A percentile compares a stretch with the other conserved stretches of the same genome.
Evolutionary conservation across 2,888 invertebrate species (phyloP).

Genomic region (Agrotis ipsilon): DNA sequence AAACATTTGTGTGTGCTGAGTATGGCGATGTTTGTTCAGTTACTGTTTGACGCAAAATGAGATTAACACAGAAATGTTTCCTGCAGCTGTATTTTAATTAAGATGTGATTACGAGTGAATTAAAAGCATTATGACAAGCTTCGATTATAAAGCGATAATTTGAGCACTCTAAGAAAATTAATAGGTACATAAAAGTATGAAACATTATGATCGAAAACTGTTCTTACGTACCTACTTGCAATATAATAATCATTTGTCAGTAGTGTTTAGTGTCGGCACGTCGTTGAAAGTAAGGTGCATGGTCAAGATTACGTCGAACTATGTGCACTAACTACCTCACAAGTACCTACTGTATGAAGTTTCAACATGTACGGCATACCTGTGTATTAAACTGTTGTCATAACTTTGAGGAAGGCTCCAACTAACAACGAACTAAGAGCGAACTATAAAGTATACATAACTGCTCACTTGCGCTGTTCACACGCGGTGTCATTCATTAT

Average conservation of each 20-base stretch:
- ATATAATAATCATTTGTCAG: no score
- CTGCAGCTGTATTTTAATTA: not conserved
- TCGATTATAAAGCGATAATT: not conserved
- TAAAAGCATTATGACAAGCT: not conserved
- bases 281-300: conserved; percentile 2
- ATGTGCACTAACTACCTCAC: conserved; percentile 8
- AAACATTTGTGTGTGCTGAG: conserved; percentile 5
- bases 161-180: not conserved
- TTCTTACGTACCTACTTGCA: no score
- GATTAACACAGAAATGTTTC: no score
- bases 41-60: not conserved
- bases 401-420: conserved; percentile 4
- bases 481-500: conserved; percentile 3
- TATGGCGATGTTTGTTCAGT: conserved; percentile 1
- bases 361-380: not conserved
- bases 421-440: not conserved
- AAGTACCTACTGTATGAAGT: not conserved
- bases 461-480: not conserved
- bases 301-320: not conserved
- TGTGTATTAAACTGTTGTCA: conserved; percentile 8
- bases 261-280: not conserved
- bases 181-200: no score
- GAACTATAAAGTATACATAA: conserved; percentile 7
- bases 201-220: not conserved
- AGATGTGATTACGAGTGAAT: not conserved